Conservation (phyloP, 1,140 invertebrate species). For the Drosophila sulfurigaster region DNA sequence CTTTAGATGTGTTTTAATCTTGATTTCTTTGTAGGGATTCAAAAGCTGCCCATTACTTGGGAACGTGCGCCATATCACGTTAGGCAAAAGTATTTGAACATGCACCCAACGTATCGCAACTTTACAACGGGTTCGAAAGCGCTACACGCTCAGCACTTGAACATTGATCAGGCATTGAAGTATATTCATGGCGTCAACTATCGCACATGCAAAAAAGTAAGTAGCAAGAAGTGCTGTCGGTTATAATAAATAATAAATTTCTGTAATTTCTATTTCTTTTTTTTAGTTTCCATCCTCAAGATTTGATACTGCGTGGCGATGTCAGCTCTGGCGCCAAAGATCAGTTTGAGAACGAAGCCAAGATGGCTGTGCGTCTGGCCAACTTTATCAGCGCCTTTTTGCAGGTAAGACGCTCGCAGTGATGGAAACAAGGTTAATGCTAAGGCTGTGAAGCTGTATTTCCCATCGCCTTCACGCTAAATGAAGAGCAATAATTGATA, state of each 20-base stretch:
- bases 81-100: slow-evolving; percentile 90
- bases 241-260: neutral
- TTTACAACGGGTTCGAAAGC: slow-evolving; percentile 88
- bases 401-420: slow-evolving; percentile 87
- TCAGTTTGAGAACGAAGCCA: slow-evolving; percentile 97
- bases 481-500: slow-evolving; percentile 82
- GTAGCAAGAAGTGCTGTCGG: neutral
- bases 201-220: slow-evolving; percentile 88
- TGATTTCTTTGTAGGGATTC: slow-evolving; percentile 88
- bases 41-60: slow-evolving; percentile 92
- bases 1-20: neutral
- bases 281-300: slow-evolving; percentile 89
- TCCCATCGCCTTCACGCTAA: slow-evolving; percentile 75
- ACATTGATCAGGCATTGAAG: slow-evolving; percentile 91
- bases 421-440: neutral
- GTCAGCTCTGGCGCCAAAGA: slow-evolving; percentile 93
- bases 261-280: neutral
- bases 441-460: slow-evolving; percentile 16
- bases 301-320: slow-evolving; percentile 92
- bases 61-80: slow-evolving; percentile 89
- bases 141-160: slow-evolving; percentile 88
- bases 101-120: slow-evolving; percentile 90
- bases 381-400: slow-evolving; percentile 98
- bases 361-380: slow-evolving; percentile 96
- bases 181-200: slow-evolving; percentile 91